Conservation (phyloP, 2,113 vertebrate species). For the Carollia perspicillata region DNA sequence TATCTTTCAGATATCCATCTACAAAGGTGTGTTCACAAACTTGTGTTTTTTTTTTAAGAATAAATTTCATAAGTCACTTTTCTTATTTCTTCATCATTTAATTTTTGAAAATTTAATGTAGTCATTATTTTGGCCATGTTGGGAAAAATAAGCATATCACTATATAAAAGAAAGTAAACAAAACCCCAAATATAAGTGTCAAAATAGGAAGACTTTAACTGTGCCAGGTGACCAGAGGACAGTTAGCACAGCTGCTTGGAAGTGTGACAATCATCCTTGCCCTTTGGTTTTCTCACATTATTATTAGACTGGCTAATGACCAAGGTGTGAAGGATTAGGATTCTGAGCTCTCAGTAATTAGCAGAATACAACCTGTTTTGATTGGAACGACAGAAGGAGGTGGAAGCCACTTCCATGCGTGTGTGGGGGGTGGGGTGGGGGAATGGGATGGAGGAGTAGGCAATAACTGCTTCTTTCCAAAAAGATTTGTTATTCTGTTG, state of each 20-base stretch:
- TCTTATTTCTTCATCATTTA: background rate
- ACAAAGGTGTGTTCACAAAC: background rate
- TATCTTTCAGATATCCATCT: conserved; percentile 39
- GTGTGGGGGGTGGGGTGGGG: background rate
- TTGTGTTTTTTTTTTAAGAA: background rate
- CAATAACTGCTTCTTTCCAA: background rate
- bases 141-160: background rate
- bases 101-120: background rate
- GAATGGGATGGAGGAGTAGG: background rate
- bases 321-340: conserved; percentile 53
- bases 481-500: background rate
- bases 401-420: background rate
- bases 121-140: background rate
- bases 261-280: conserved; percentile 54
- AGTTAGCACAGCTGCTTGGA: conserved; percentile 73
- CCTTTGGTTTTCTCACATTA: conserved; percentile 59
- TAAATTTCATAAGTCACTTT: background rate
- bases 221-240: conserved; percentile 43
- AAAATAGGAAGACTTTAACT: conserved; percentile 40
- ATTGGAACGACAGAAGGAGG: background rate
- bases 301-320: conserved; percentile 69
- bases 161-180: conserved; percentile 15
- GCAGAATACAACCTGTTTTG: background rate
- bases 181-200: background rate
- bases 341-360: background rate